These are phyloP conservation scores for Sebastes hubbsi DNA, from an alignment of 2,797 vertebrate genomes.

Conservation along the genomic window DNA sequence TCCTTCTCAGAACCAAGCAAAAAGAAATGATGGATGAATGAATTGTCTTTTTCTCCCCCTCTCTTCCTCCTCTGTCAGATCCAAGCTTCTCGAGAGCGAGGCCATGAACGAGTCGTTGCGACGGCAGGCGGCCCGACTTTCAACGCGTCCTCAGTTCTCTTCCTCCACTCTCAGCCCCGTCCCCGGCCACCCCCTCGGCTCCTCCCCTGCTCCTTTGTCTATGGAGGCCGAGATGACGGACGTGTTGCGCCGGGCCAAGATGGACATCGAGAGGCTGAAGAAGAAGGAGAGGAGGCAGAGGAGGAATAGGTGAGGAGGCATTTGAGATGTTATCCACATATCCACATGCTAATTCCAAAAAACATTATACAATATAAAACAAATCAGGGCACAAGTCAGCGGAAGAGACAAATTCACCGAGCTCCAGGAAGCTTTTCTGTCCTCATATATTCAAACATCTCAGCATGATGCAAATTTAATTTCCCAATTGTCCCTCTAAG, in stretches of 20 bases:
- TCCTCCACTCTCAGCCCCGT: slow-evolving; percentile 64
- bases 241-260: slow-evolving; percentile 90
- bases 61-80: slow-evolving; percentile 71
- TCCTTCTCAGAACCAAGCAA: not conserved
- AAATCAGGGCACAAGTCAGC: not conserved
- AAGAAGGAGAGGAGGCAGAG: slow-evolving; percentile 92
- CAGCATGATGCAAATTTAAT: not conserved
- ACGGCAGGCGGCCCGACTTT: slow-evolving; percentile 84
- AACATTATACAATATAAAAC: not conserved
- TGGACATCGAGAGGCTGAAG: slow-evolving; percentile 93
- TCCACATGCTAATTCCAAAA: not conserved
- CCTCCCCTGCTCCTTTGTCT: slow-evolving; percentile 79
- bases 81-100: slow-evolving; percentile 95
- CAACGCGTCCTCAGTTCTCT: slow-evolving; percentile 79
- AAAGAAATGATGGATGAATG: not conserved
- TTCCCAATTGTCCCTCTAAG: not conserved
- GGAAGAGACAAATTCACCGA: not conserved
- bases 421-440: not conserved
- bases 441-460: not conserved
- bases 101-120: slow-evolving; percentile 96
- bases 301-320: slow-evolving; percentile 87
- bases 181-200: slow-evolving; percentile 73
- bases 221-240: slow-evolving; percentile 91
- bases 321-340: not conserved
- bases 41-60: not conserved